Evolutionary conservation across 1,140 invertebrate species (phyloP).

Genomic region (Ganaspis sp.): DNA sequence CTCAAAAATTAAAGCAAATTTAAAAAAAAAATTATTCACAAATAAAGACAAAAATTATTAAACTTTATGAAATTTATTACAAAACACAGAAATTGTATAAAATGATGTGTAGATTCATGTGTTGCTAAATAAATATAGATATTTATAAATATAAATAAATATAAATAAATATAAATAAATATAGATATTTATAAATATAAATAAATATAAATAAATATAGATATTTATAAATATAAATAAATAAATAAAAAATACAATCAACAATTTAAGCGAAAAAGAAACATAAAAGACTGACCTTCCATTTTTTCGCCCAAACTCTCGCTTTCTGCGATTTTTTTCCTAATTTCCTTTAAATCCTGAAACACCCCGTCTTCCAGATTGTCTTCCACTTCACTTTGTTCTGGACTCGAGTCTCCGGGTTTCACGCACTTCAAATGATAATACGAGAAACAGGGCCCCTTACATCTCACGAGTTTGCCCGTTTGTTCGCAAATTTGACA

Average conservation of each 20-base stretch:
- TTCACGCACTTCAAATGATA: constrained; percentile 71
- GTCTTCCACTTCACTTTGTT: constrained; percentile 60
- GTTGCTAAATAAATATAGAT: too few species aligned
- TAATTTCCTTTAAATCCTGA: constrained; percentile 65
- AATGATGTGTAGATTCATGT: too few species aligned
- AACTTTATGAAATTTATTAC: too few species aligned
- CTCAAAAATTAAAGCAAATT: background rate
- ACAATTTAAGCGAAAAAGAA: background rate
- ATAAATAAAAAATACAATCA: too few species aligned
- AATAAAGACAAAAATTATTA: background rate
- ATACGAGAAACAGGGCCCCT: constrained; percentile 76
- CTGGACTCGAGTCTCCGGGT: constrained; percentile 70
- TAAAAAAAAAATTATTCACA: background rate
- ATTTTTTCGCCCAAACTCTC: constrained; percentile 41
- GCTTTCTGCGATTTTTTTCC: constrained; percentile 50
- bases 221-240: too few species aligned
- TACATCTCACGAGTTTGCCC: constrained; percentile 80
- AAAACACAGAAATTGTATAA: too few species aligned
- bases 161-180: too few species aligned
- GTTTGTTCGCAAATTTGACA: constrained; percentile 82
- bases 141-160: too few species aligned
- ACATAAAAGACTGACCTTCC: background rate
- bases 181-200: too few species aligned
- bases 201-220: too few species aligned
- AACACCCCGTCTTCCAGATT: constrained; percentile 53